Evolutionary conservation across 2,888 invertebrate genomes (phyloP), one percentile per base, ranked within the genome.

Genomic region (Pyralis farinalis): DNA sequence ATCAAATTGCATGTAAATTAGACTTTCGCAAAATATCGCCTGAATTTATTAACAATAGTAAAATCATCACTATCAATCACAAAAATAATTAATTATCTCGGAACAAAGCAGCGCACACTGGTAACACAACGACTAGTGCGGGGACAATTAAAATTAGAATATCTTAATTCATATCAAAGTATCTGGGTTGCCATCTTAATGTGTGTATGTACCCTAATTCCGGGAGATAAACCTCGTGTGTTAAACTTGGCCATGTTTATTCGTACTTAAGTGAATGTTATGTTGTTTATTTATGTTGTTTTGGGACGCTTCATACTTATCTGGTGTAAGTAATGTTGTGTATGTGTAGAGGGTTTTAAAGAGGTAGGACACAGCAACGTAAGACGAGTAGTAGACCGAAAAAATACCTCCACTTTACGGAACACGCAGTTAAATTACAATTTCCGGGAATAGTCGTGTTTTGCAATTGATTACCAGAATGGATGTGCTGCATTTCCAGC

Each of bases 121-220:
- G 62, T 44, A 47, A 36, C 44, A 43, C 37, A 69, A 79, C 70
- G 85, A 84, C 55, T 63, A 62, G 45, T 51, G 52, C 52, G 40
- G 50, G 59, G 51, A 64, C 88, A 86, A 83, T 89, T 89, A 88
- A 84, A 91, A 92, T 92, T 92, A 92, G 92, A 92, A 92, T 92
- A 92, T 92, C 92, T 92, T 92, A 92, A 92, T 92, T 91, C 91
- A 90, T 91, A 92, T 92, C 92, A 74, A 79, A 80, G 77, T 83
- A 86, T 87, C 88, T 65, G 86, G 85, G 86, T 81, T 90, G 78
- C 83, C 80, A 87, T 87, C 87, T 87, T 86, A 86, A 87, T 83
- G 83, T 71, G 76, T 78, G 81, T 71, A 69, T 66, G 71, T 83
- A 80, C 86, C 86, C 86, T 86, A 87, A 87, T 87, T 84, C 77